phyloP scores from a whole-genome alignment of 2,113 vertebrate genomes.

The Lagopus muta region DNA sequence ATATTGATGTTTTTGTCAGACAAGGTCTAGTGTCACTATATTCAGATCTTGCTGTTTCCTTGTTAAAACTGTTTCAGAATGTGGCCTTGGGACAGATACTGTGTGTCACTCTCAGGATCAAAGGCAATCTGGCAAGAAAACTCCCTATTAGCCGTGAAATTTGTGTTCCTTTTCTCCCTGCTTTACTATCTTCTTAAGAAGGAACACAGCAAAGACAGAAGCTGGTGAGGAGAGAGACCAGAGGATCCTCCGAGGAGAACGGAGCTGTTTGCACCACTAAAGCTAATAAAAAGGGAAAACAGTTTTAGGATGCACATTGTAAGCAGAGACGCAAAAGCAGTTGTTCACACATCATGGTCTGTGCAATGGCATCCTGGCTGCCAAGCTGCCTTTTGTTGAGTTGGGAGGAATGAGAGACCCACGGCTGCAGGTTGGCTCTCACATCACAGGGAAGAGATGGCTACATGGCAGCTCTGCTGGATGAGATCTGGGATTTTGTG shows the following conservation, averaged over 20 bases:
- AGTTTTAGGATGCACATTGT: neutral
- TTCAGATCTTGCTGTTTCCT: conserved; percentile 74
- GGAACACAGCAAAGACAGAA: neutral
- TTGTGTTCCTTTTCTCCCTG: neutral
- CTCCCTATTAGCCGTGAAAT: conserved; percentile 58
- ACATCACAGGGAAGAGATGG: neutral
- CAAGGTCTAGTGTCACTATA: conserved; percentile 79
- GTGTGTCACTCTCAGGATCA: conserved; percentile 55
- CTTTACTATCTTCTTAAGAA: neutral
- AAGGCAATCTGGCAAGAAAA: conserved; percentile 55
- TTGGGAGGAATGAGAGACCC: fast-evolving
- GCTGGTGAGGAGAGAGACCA: neutral
- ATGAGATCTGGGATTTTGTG: neutral
- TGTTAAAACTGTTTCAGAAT: conserved; percentile 75
- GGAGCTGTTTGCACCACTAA: neutral
- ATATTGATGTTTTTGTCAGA: conserved; percentile 80
- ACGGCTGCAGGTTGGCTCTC: neutral
- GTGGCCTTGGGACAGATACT: conserved; percentile 71
- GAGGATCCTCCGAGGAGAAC: conserved; percentile 32
- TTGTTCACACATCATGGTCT: conserved; percentile 37
- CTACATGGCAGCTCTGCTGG: neutral
- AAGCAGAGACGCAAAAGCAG: conserved; percentile 15
- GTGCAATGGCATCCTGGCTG: neutral
- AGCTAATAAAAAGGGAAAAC: conserved; percentile 43
- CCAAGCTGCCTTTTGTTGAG: neutral